These are phyloP conservation scores for Brachionichthys hirsutus DNA, from an alignment of 2,113 vertebrate genomes.

Conservation along the genomic window DNA sequence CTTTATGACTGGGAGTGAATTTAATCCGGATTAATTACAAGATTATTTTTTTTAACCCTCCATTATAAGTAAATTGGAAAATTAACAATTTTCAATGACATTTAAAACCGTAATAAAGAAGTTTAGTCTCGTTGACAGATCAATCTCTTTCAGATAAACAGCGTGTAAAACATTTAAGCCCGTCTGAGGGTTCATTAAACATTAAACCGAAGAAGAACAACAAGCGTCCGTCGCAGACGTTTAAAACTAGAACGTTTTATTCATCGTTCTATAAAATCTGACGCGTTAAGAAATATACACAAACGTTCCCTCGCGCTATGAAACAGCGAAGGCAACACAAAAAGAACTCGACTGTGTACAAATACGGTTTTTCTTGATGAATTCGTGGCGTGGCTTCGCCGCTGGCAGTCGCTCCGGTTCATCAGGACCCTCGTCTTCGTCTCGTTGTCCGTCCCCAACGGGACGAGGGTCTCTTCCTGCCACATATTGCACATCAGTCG, in stretches of 20 bases:
- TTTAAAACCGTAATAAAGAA: too few relatives aligned
- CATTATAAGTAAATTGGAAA: too few relatives aligned
- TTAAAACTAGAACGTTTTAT: constrained; percentile 91
- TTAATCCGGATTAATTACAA: too few relatives aligned
- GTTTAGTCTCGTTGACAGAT: too few relatives aligned
- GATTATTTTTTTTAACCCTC: too few relatives aligned
- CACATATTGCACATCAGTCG: constrained; percentile 89
- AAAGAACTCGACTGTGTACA: constrained; percentile 77
- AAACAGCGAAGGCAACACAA: constrained; percentile 68
- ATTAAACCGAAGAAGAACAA: constrained; percentile 15
- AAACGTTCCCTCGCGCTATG: constrained; percentile 72
- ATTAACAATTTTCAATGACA: too few relatives aligned
- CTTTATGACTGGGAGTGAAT: too few relatives aligned
- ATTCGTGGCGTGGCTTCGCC: constrained; percentile 84
- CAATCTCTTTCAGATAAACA: too few relatives aligned
- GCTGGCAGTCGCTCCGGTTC: constrained; percentile 84
- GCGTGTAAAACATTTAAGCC: too few relatives aligned
- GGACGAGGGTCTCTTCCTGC: constrained; percentile 82
- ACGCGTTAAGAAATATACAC: constrained; percentile 86
- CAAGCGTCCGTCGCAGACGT: constrained; percentile 27
- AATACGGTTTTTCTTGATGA: constrained; percentile 85
- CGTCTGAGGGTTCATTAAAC: too few relatives aligned
- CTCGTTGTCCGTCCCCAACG: constrained; percentile 82
- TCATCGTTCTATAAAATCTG: constrained; percentile 92
- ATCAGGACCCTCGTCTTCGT: constrained; percentile 78